Percentiles rank a stretch among this genome's conserved stretches.
These are phyloP conservation scores for Trypoxylon attenuatum DNA, from an alignment of 2,888 invertebrate genomes.

Conservation along the genomic window DNA sequence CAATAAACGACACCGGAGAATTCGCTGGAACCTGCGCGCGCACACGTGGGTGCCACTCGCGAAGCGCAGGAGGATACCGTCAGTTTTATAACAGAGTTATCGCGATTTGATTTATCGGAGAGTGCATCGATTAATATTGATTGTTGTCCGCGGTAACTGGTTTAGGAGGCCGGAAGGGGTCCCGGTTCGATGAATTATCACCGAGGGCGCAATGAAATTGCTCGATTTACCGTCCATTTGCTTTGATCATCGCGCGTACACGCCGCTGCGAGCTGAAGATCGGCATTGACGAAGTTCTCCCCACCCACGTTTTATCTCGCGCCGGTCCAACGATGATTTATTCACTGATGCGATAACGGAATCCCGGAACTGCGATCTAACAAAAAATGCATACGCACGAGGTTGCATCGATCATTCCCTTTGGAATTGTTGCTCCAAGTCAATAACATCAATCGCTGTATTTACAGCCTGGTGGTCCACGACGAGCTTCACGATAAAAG, in stretches of 20 bases:
- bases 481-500: no score
- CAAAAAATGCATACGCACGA: no score
- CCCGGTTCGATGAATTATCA: slow-evolving; percentile 11
- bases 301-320: not conserved
- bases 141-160: not conserved
- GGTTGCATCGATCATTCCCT: no score
- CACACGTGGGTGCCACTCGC: not conserved
- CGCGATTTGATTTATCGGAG: slow-evolving; percentile 11
- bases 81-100: slow-evolving; percentile 14
- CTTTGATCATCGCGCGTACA: slow-evolving; percentile 3
- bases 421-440: no score
- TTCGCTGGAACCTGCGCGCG: not conserved
- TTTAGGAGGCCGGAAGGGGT: slow-evolving; percentile 6
- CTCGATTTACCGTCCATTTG: slow-evolving; percentile 25
- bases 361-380: no score
- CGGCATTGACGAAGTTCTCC: not conserved
- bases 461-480: no score
- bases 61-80: not conserved
- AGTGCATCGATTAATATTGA: slow-evolving; percentile 17
- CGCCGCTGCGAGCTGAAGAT: not conserved
- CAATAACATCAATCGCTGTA: no score
- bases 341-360: not conserved
- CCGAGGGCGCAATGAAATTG: slow-evolving; percentile 8
- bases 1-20: not conserved
- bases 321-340: not conserved